A percentile compares a stretch with the other conserved stretches of the same genome.
These are phyloP conservation scores for Arnoldichthys spilopterus DNA, from an alignment of 2,797 vertebrate genomes.

Conservation along the genomic window DNA sequence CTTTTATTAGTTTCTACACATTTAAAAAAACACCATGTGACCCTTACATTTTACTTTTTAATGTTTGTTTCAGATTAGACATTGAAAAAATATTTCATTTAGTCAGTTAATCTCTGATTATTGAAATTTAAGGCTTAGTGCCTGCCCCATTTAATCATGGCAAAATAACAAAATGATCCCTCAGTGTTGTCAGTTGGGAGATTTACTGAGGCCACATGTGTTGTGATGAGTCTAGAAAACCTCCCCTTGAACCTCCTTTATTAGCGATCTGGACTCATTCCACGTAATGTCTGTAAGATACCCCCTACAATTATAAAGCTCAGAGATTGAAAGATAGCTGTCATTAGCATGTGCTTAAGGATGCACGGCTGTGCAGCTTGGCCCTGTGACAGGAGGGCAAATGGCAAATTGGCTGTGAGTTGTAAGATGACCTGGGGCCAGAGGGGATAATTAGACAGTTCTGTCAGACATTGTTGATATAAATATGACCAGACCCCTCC, in stretches of 20 bases:
- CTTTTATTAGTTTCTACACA: too few relatives aligned
- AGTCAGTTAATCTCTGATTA: background rate
- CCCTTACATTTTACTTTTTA: background rate
- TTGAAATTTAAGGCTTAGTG: background rate
- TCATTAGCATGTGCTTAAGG: conserved; percentile 87
- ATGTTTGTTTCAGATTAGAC: background rate
- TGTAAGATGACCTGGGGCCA: conserved; percentile 82
- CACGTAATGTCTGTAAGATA: conserved; percentile 85
- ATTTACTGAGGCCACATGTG: conserved; percentile 67
- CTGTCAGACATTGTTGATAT: conserved; percentile 95
- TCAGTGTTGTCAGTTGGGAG: conserved; percentile 49
- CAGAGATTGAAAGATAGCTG: conserved; percentile 84
- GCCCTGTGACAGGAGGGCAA: conserved; percentile 83
- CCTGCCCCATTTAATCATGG: background rate
- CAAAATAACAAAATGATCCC: conserved; percentile 30
- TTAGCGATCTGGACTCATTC: conserved; percentile 70
- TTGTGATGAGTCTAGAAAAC: conserved; percentile 68
- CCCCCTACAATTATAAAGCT: conserved; percentile 84
- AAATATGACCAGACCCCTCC: conserved; percentile 94
- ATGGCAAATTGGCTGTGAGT: conserved; percentile 80
- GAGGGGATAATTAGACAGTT: conserved; percentile 95
- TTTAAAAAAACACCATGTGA: too few relatives aligned
- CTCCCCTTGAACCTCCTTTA: conserved; percentile 71
- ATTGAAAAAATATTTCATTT: background rate
- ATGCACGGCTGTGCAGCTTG: conserved; percentile 85